phyloP scores from a whole-genome alignment of 92 coral and sea anemone species.

The Parazoanthus darwini region DNA sequence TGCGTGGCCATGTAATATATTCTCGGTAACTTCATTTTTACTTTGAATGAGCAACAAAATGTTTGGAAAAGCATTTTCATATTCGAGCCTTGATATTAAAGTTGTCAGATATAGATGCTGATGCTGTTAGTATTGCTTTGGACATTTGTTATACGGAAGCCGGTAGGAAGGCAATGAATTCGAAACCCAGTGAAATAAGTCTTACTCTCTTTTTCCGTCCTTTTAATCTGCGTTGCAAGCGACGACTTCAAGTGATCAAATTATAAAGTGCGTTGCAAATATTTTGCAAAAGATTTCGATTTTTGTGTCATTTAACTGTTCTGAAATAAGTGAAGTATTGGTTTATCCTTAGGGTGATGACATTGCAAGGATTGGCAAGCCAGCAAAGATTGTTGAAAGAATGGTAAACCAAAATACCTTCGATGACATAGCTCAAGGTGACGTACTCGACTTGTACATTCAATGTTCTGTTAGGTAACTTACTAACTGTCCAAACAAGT shows the following conservation, averaged over 20 bases:
- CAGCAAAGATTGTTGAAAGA: conserved; percentile 96
- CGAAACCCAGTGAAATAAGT: too few species aligned
- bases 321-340: neutral
- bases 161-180: too few species aligned
- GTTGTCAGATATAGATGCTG: neutral
- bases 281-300: neutral
- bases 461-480: neutral
- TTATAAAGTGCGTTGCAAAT: neutral
- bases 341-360: conserved; percentile 81
- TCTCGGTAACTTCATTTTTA: too few species aligned
- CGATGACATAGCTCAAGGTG: conserved; percentile 99
- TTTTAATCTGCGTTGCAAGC: too few species aligned
- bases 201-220: too few species aligned
- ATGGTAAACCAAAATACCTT: conserved; percentile 99
- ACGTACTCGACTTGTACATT: neutral
- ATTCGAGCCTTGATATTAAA: neutral
- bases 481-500: neutral
- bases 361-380: conserved; percentile 90
- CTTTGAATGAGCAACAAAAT: neutral
- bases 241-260: too few species aligned
- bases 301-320: neutral
- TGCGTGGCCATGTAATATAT: too few species aligned
- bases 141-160: neutral
- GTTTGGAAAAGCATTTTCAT: neutral
- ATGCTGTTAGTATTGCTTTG: neutral